These are phyloP conservation scores for Otus sunia DNA, from an alignment of 2,113 vertebrate genomes.

Conservation along the genomic window DNA sequence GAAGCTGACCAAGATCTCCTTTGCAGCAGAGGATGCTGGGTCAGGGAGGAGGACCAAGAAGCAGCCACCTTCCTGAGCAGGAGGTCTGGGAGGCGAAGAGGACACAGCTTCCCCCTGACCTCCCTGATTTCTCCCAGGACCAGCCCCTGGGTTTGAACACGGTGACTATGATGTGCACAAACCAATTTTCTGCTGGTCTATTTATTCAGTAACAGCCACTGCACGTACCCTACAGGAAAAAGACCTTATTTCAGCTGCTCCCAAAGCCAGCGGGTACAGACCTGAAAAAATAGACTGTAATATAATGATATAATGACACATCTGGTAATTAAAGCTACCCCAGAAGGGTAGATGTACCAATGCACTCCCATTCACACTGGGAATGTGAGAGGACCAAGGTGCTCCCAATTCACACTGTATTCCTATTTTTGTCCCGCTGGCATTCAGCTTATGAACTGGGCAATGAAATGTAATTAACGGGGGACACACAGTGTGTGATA, in stretches of 20 bases:
- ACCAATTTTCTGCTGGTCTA: not conserved
- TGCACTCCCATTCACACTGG: accelerated
- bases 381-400: not conserved
- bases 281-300: not conserved
- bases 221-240: not conserved
- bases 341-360: accelerated
- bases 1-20: not conserved
- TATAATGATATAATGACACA: not conserved
- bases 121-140: not conserved
- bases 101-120: not conserved
- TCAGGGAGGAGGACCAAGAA: not conserved
- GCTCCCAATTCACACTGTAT: not conserved
- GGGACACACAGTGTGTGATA: not conserved
- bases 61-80: not conserved
- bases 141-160: accelerated
- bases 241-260: not conserved
- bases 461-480: not conserved
- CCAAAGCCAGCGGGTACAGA: not conserved
- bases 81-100: not conserved
- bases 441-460: not conserved
- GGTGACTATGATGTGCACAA: accelerated
- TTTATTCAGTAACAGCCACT: not conserved
- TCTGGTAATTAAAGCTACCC: not conserved
- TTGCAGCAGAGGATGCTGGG: not conserved
- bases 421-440: not conserved